phyloP scores from a whole-genome alignment of 1,140 invertebrate species.

The Nephila pilipes region DNA sequence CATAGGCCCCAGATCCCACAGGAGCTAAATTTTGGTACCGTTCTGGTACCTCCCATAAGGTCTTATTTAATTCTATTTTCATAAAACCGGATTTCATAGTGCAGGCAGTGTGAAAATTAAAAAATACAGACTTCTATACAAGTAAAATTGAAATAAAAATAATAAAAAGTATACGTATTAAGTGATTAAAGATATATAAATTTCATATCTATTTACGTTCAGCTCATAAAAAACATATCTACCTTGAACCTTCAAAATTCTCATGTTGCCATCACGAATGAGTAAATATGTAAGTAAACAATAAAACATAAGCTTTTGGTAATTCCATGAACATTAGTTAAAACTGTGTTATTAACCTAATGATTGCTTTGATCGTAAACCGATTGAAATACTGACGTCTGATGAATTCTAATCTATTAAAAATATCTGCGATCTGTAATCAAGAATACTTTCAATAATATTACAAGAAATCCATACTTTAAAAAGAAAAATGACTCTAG shows the following conservation, averaged over 20 bases:
- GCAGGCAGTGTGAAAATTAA: neutral
- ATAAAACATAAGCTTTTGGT: too few relatives aligned
- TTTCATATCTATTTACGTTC: conserved; percentile 59
- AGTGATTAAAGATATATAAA: neutral
- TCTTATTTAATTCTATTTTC: conserved; percentile 93
- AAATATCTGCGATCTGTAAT: too few relatives aligned
- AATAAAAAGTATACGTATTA: neutral
- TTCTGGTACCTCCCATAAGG: conserved; percentile 97
- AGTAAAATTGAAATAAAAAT: conserved; percentile 15
- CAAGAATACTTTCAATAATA: too few relatives aligned
- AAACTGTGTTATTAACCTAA: too few relatives aligned
- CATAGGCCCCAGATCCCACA: conserved; percentile 98
- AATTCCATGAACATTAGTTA: too few relatives aligned
- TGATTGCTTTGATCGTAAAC: too few relatives aligned
- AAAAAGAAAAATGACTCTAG: too few relatives aligned
- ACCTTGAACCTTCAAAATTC: conserved; percentile 59
- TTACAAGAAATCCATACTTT: too few relatives aligned
- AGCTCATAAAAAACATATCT: conserved; percentile 54
- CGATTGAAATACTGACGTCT: too few relatives aligned
- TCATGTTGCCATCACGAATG: neutral
- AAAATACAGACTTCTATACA: neutral
- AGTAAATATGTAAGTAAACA: too few relatives aligned
- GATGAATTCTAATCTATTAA: too few relatives aligned
- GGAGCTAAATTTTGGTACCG: conserved; percentile 94
- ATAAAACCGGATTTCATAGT: conserved; percentile 77